A percentile compares a stretch with the other conserved stretches of the same genome.
phyloP scores from a whole-genome alignment of 2,888 invertebrate genomes.

The Ligdia adustata region DNA sequence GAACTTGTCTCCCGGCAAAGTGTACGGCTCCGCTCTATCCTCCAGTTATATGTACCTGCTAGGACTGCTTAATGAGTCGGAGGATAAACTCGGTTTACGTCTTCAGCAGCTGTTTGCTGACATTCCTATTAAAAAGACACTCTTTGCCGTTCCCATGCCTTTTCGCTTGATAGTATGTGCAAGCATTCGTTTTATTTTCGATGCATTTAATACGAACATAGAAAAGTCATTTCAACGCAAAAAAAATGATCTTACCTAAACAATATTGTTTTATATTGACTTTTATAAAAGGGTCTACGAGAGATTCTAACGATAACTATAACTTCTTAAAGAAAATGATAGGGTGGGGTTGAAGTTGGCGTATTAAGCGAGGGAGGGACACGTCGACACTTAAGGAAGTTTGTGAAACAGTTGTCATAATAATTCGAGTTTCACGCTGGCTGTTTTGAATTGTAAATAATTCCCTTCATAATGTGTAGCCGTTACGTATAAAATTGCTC shows the following conservation, averaged over 20 bases:
- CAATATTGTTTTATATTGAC: background rate
- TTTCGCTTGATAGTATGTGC: constrained; percentile 7
- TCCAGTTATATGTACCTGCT: constrained; percentile 42
- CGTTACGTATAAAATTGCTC: constrained; percentile 22
- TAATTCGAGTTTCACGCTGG: constrained; percentile 52
- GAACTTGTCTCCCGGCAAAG: constrained; percentile 54
- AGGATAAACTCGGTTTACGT: constrained; percentile 49
- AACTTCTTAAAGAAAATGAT: constrained; percentile 41
- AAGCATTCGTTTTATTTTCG: constrained; percentile 17
- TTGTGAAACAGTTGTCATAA: constrained; percentile 52
- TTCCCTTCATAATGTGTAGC: constrained; percentile 37
- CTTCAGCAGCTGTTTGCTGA: constrained; percentile 49
- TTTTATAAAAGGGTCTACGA: background rate
- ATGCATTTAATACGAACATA: background rate
- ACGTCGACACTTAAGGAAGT: constrained; percentile 46
- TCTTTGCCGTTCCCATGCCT: constrained; percentile 39
- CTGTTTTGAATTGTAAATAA: constrained; percentile 45
- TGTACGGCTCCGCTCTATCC: constrained; percentile 41
- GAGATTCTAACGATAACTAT: constrained; percentile 27
- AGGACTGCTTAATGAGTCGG: constrained; percentile 48
- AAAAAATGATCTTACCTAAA: background rate
- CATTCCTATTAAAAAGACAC: constrained; percentile 46
- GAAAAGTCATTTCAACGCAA: background rate
- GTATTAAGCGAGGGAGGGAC: constrained; percentile 32
- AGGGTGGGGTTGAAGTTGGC: constrained; percentile 42